Conservation (phyloP, 2,888 invertebrate genomes). For the Archips xylosteana region DNA sequence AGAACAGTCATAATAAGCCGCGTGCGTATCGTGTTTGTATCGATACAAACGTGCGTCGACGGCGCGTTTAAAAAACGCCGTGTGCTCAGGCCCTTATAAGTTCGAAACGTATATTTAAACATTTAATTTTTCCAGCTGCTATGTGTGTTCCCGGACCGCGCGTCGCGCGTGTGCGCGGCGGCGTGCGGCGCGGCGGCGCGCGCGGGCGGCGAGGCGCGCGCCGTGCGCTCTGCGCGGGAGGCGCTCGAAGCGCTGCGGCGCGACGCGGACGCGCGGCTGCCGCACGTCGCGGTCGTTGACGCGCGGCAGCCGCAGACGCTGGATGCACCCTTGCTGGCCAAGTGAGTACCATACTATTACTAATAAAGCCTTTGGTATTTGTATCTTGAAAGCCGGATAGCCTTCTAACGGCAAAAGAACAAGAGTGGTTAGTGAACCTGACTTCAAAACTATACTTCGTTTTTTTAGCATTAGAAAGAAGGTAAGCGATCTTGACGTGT, state of each 20-base stretch:
- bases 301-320: slow-evolving; percentile 85
- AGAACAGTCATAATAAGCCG: no score
- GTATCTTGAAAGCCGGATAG: no score
- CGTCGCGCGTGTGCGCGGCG: slow-evolving; percentile 89
- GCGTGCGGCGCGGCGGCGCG: slow-evolving; percentile 86
- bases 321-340: slow-evolving; percentile 87
- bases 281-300: slow-evolving; percentile 88
- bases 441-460: no score
- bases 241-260: slow-evolving; percentile 81
- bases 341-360: slow-evolving; percentile 83
- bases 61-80: no score
- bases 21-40: no score
- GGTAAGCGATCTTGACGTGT: no score
- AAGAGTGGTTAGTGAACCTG: no score
- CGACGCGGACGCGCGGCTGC: slow-evolving; percentile 82
- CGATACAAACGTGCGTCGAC: no score
- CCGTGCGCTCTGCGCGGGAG: slow-evolving; percentile 83
- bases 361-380: no score
- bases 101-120: background rate
- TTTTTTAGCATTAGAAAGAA: no score
- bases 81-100: no score
- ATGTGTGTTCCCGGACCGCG: slow-evolving; percentile 89
- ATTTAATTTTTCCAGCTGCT: slow-evolving; percentile 83
- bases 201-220: slow-evolving; percentile 86
- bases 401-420: no score